Conservation (phyloP, 1,140 invertebrate species). For the Caenorhabditis remanei region DNA sequence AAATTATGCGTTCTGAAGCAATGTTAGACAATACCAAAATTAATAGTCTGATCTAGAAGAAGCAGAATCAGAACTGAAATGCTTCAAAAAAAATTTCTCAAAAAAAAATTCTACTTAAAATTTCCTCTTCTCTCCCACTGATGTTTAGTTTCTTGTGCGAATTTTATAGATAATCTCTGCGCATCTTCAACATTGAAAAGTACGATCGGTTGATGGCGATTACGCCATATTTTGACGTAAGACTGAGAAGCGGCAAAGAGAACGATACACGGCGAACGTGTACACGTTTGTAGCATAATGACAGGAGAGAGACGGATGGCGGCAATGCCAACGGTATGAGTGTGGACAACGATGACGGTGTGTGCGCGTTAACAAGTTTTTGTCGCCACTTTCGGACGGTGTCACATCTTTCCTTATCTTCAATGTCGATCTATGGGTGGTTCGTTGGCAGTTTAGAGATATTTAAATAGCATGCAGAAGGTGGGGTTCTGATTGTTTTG, state of each 20-base stretch:
- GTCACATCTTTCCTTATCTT: slow-evolving; percentile 13
- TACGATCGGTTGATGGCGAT: slow-evolving; percentile 15
- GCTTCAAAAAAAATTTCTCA: no score
- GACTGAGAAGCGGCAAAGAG: slow-evolving; percentile 4
- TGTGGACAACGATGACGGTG: not conserved
- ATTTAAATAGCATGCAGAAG: not conserved
- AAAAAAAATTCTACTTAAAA: no score
- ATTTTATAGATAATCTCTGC: not conserved
- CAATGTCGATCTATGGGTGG: not conserved
- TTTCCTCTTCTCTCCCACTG: no score
- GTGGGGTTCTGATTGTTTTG: not conserved
- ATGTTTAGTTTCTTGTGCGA: no score
- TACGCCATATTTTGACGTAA: slow-evolving; percentile 50
- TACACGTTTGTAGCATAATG: slow-evolving; percentile 45
- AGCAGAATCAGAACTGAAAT: no score
- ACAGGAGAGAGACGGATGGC: slow-evolving; percentile 5
- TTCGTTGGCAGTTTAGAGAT: slow-evolving; percentile 23
- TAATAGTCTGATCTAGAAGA: no score
- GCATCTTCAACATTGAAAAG: slow-evolving; percentile 34
- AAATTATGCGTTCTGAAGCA: no score
- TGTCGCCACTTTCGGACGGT: slow-evolving; percentile 45
- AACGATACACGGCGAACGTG: slow-evolving; percentile 9
- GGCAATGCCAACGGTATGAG: slow-evolving; percentile 23
- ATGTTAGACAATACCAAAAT: no score
- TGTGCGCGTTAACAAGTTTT: slow-evolving; percentile 48